Conservation (phyloP, 2,888 invertebrate genomes). For the Drosophila colorata region DNA sequence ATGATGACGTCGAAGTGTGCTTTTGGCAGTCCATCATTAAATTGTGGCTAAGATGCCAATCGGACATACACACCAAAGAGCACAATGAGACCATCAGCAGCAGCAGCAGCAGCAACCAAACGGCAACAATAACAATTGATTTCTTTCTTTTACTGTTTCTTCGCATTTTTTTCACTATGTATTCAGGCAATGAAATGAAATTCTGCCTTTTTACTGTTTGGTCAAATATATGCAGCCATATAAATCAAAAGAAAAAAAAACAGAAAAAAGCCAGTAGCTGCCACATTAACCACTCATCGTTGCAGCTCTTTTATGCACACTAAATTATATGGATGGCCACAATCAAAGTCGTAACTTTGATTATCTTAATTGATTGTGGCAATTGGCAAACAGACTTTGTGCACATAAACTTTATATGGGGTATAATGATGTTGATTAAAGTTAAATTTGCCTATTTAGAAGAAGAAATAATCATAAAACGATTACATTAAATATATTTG, state of each 20-base stretch:
- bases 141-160: slow-evolving; percentile 25
- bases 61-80: slow-evolving; percentile 55
- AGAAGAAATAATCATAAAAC: not conserved
- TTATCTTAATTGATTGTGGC: slow-evolving; percentile 53
- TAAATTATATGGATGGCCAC: slow-evolving; percentile 58
- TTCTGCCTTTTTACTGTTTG: slow-evolving; percentile 9
- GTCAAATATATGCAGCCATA: slow-evolving; percentile 54
- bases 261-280: slow-evolving; percentile 28
- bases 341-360: slow-evolving; percentile 27
- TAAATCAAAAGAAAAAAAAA: slow-evolving; percentile 12
- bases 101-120: slow-evolving; percentile 35
- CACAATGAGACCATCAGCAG: too few species aligned
- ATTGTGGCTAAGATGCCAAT: slow-evolving; percentile 80
- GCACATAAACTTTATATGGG: slow-evolving; percentile 20
- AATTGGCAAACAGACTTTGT: slow-evolving; percentile 34
- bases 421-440: not conserved
- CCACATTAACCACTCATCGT: slow-evolving; percentile 25
- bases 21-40: slow-evolving; percentile 82
- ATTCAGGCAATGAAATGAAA: slow-evolving; percentile 26
- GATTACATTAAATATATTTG: not conserved
- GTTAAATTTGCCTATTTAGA: not conserved
- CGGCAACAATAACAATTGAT: slow-evolving; percentile 40
- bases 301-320: slow-evolving; percentile 54
- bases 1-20: slow-evolving; percentile 76
- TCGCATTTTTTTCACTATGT: slow-evolving; percentile 18